A percentile compares a stretch with the other conserved stretches of the same genome.
Evolutionary conservation across 2,797 vertebrate species (phyloP).

Genomic region (Anguilla megastoma): DNA sequence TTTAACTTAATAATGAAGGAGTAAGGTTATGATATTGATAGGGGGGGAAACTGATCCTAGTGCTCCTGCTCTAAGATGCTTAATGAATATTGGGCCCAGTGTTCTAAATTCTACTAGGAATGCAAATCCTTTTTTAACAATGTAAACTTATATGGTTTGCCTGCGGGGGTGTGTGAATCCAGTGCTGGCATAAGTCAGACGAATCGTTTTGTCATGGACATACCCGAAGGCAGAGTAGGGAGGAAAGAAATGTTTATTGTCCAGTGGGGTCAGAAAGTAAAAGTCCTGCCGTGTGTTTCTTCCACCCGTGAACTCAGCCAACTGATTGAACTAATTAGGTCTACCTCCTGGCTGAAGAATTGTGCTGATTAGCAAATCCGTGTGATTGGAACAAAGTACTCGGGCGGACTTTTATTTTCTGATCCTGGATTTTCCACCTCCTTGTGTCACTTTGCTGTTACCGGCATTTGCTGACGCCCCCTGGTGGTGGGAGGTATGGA

Average conservation of each 20-base stretch:
- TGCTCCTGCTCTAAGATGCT: too few relatives aligned
- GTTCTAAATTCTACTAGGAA: background rate
- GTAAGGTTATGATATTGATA: background rate
- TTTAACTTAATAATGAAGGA: background rate
- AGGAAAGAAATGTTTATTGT: conserved; percentile 23
- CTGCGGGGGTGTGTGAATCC: conserved; percentile 5
- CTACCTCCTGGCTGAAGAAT: too few relatives aligned
- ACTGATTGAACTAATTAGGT: too few relatives aligned
- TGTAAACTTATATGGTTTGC: conserved; percentile 37
- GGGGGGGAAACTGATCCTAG: background rate
- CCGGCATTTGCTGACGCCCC: conserved; percentile 4
- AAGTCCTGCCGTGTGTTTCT: too few relatives aligned
- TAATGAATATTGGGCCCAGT: too few relatives aligned
- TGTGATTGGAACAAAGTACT: too few relatives aligned
- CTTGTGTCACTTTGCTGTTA: background rate
- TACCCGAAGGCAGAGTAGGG: conserved; percentile 12
- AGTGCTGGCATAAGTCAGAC: conserved; percentile 32
- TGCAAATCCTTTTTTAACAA: conserved; percentile 20
- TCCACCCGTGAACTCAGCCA: too few relatives aligned
- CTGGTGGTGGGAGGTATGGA: conserved; percentile 26
- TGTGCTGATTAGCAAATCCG: too few relatives aligned
- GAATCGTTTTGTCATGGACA: conserved; percentile 12
- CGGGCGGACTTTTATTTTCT: too few relatives aligned
- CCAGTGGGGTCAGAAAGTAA: background rate
- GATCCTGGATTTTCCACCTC: too few relatives aligned